Base-by-base conservation (phyloP, 1,140 invertebrate genomes). In the Homalodisca vitripennis region DNA sequence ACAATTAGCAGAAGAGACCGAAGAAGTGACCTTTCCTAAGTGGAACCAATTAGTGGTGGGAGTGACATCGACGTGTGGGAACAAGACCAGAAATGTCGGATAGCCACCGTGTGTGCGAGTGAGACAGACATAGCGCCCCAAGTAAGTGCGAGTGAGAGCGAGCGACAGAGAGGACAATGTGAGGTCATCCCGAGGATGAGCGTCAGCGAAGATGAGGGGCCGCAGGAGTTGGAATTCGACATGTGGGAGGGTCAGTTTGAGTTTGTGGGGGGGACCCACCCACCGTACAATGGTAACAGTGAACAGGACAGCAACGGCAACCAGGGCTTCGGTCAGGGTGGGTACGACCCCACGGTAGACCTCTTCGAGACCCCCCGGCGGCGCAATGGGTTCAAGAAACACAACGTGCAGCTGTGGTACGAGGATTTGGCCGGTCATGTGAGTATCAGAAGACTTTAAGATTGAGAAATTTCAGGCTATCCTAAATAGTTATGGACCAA, bases 201-300 rank as follows among this genome's bases (percentile, higher is more conserved):
- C 63, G 66, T 66, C 60, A 60, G 65, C 31, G 73, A 77, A 46
- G 70, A 72, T 69, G 71, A 60, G 64, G 67, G 71, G 66, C 48
- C 68, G 10, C 57, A 22, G 57, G 68, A 69, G n/a, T 64, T 69
- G 76, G 90, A 92, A 78, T 91, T 90, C 79, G 91, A 93, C 77
- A 87, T 92, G 84, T 92, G 91, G 90, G 89, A 92, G 77, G 91
- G 91, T 53, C 91, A 93, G 81, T 93, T 93, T 78, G 88, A 92
- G 79, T 92, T 92, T 78, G 84, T 90, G 72, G 89, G 89, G 57
- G 74, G 76, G 51, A 68, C 72, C 24, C 73, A 62, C 67, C 55
- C 32, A 30, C 27, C 48, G 48, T 47, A 27, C 60, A 72, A 73
- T 29, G 62, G 60, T 20, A 72, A 72, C 47, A 30, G 65, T 17